Conservation (phyloP, 1,140 invertebrate species). For the Choristoneura fumiferana region DNA sequence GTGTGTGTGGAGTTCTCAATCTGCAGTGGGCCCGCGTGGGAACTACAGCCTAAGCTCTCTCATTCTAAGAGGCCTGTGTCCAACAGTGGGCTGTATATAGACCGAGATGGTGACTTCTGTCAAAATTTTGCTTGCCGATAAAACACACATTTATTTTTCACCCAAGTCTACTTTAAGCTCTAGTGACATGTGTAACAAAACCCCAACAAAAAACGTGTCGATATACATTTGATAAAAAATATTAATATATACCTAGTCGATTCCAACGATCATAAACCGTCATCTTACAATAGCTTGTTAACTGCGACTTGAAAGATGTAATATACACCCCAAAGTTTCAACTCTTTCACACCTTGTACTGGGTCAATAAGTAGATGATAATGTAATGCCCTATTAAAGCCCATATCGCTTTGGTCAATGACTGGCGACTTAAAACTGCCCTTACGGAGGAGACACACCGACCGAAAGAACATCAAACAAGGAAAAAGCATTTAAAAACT, state of each 20-base stretch:
- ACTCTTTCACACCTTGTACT: slow-evolving; percentile 66
- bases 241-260: not conserved
- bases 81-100: no score
- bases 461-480: not conserved
- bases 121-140: no score
- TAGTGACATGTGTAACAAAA: no score
- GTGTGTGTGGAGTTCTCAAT: no score
- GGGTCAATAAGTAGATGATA: slow-evolving; percentile 63
- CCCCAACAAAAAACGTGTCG: slow-evolving; percentile 16
- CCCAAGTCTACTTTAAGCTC: no score
- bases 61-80: no score
- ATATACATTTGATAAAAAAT: slow-evolving; percentile 25
- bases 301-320: slow-evolving; percentile 4
- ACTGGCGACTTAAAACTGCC: slow-evolving; percentile 62
- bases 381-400: slow-evolving; percentile 53
- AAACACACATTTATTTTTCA: no score
- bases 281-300: slow-evolving; percentile 13
- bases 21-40: no score
- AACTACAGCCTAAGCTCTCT: no score
- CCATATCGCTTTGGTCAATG: slow-evolving; percentile 54
- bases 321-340: slow-evolving; percentile 29
- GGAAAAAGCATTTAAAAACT: no score
- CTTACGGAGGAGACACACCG: slow-evolving; percentile 55
- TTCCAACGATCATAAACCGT: slow-evolving; percentile 1
- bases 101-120: no score